Base-by-base conservation (phyloP, 2,888 invertebrate genomes). In the Dynastes hyllus region DNA sequence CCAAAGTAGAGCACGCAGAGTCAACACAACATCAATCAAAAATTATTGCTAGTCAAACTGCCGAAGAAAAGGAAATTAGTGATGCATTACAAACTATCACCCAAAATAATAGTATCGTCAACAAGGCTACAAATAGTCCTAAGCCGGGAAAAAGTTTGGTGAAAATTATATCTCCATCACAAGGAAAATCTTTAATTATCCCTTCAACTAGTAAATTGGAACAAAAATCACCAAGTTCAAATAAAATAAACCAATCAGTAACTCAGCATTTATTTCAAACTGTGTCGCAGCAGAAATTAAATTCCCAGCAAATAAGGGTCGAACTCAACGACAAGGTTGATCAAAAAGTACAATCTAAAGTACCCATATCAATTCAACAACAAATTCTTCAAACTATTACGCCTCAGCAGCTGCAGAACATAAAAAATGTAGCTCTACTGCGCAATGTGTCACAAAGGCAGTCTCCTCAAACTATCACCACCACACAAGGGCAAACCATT, bases 141-240 rank as follows among this genome's bases (percentile, higher is more conserved):
- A 84, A 83, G 63, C 65, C 82, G 40, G 79, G 83, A 22, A 89
- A 88, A 81, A 86, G 86, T 79, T 80, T 88, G 37, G 88, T 89
- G 9, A 89, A 89, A 85, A 89, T 89, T 53, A 84, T 89, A 70
- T 87, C 89, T 8, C 86, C 88, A 9, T 85, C 85, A 45, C 88
- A 88, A 80, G 88, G 88, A 76, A 88, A 90, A 82, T 89, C 90
- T 0, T 87, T 91, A 9, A 91, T 91, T 82, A 89, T 91, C 77
- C 89, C 91, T 0, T 88, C 89, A 2, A 85, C 80, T 9, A 79
- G 70, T 53, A 83, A 84, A 73, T 86, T 86, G 67, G 87, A 86
- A 67, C 84, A 84, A 8, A 80, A 81, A 67, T 77, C 86, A 78
- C n/a, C 85, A 81, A 67, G 84, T 80, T 50, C 84, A 77, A 81